Percentiles rank a stretch among this genome's conserved stretches.
phyloP scores from a whole-genome alignment of 2,888 invertebrate species.

The Eristalis intricaria region DNA sequence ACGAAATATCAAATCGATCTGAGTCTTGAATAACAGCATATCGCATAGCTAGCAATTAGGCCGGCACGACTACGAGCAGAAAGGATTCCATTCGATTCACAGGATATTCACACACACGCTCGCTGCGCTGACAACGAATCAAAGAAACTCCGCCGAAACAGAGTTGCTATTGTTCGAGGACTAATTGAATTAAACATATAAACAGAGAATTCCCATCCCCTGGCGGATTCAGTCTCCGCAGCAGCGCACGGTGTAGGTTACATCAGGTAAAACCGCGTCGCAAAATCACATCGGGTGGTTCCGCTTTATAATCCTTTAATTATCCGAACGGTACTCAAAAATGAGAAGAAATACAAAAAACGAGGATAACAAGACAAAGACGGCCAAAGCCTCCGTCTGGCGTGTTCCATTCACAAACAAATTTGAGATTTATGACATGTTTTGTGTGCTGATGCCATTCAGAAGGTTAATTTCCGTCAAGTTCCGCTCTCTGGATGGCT shows the following conservation, averaged over 20 bases:
- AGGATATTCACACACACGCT: slow-evolving; percentile 50
- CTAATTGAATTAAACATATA: slow-evolving; percentile 72
- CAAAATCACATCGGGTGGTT: slow-evolving; percentile 68
- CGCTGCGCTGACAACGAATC: slow-evolving; percentile 24
- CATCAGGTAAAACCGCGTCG: slow-evolving; percentile 60
- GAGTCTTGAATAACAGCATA: slow-evolving; percentile 24
- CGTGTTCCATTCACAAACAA: slow-evolving; percentile 51
- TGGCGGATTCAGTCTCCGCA: slow-evolving; percentile 5
- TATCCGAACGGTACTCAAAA: slow-evolving; percentile 38
- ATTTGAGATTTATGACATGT: slow-evolving; percentile 68
- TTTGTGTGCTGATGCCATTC: slow-evolving; percentile 65
- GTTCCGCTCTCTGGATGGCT: slow-evolving; percentile 37
- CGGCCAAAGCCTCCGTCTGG: slow-evolving; percentile 49
- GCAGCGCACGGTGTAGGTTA: slow-evolving; percentile 55
- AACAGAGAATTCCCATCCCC: slow-evolving; percentile 36
- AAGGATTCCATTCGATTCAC: slow-evolving; percentile 5
- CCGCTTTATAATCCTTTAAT: slow-evolving; percentile 68
- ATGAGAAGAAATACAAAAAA: neutral
- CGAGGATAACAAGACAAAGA: slow-evolving; percentile 50
- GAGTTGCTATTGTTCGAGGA: slow-evolving; percentile 53
- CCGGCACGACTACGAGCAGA: slow-evolving; percentile 8
- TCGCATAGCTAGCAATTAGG: slow-evolving; percentile 60
- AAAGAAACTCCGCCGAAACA: slow-evolving; percentile 56
- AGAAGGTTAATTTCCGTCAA: slow-evolving; percentile 69
- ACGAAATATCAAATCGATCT: slow-evolving; percentile 55